Conservation (phyloP, 2,113 vertebrate genomes). For the Hylia prasina region DNA sequence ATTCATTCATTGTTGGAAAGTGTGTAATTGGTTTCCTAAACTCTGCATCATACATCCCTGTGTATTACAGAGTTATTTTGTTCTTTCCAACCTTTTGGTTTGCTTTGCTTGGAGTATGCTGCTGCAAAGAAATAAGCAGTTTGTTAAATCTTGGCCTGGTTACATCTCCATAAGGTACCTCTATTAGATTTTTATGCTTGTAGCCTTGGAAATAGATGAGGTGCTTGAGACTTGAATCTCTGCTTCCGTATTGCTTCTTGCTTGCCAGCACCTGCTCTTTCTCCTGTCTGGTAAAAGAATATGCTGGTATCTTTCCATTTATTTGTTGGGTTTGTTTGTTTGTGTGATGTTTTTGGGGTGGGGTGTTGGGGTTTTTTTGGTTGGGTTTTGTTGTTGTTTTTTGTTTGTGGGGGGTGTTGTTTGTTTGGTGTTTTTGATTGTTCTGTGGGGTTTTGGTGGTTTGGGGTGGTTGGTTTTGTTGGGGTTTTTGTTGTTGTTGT, state of each 20-base stretch:
- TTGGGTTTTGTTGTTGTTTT: not conserved
- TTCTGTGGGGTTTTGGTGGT: not conserved
- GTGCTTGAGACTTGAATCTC: not conserved
- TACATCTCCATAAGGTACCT: not conserved
- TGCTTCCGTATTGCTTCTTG: not conserved
- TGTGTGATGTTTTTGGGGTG: not conserved
- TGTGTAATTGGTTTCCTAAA: not conserved
- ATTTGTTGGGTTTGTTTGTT: not conserved
- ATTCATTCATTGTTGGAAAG: not conserved
- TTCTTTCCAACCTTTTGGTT: not conserved
- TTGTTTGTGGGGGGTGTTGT: rapidly evolving
- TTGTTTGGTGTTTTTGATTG: not conserved
- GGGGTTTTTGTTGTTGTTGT: too few species aligned
- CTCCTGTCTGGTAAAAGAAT: not conserved
- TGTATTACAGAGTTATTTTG: not conserved
- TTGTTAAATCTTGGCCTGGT: not conserved
- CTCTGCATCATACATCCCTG: rapidly evolving
- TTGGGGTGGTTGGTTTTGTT: not conserved
- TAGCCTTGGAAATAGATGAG: slow-evolving; percentile 11
- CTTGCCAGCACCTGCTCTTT: not conserved
- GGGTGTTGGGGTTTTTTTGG: not conserved
- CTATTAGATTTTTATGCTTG: not conserved
- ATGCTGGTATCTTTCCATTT: not conserved
- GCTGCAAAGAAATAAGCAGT: not conserved
- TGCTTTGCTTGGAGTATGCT: not conserved